Conservation (phyloP, 1,140 invertebrate species). For the Asbolus verrucosus region DNA sequence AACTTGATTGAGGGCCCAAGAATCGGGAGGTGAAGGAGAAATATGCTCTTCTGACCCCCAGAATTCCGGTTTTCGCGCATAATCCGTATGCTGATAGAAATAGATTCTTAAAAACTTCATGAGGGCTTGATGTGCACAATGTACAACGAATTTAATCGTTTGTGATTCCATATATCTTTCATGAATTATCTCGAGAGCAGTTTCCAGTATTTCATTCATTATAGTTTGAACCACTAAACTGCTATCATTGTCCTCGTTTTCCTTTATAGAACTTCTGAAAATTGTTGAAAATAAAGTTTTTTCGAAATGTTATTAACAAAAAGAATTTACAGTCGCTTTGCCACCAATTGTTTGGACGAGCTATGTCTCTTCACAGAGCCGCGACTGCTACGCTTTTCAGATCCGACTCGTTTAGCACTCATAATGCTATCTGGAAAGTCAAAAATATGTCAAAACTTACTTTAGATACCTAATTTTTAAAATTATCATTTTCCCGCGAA, state of each 20-base stretch:
- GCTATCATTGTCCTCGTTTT: no score
- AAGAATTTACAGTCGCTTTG: neutral
- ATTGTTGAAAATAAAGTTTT: no score
- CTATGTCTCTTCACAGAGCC: neutral
- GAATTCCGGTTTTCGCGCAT: conserved; percentile 21
- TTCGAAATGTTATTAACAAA: no score
- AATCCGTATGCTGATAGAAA: conserved; percentile 41
- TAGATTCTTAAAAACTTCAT: conserved; percentile 61
- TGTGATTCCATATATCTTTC: conserved; percentile 64
- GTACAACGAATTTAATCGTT: conserved; percentile 61
- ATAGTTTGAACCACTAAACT: neutral
- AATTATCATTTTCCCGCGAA: no score
- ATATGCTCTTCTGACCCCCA: conserved; percentile 44
- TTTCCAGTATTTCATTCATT: conserved; percentile 62
- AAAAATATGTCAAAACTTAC: no score
- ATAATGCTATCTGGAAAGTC: no score
- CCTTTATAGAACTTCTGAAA: no score
- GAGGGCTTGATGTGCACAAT: conserved; percentile 65
- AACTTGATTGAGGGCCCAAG: conserved; percentile 44
- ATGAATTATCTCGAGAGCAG: conserved; percentile 60
- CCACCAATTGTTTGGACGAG: neutral
- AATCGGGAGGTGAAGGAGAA: conserved; percentile 44
- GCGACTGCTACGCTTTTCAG: neutral
- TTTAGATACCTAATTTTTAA: no score
- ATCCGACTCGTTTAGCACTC: no score